Percentiles rank a stretch among this genome's conserved stretches.
Evolutionary conservation across 2,113 vertebrate genomes (phyloP).

Genomic region (Anseranas semipalmata): DNA sequence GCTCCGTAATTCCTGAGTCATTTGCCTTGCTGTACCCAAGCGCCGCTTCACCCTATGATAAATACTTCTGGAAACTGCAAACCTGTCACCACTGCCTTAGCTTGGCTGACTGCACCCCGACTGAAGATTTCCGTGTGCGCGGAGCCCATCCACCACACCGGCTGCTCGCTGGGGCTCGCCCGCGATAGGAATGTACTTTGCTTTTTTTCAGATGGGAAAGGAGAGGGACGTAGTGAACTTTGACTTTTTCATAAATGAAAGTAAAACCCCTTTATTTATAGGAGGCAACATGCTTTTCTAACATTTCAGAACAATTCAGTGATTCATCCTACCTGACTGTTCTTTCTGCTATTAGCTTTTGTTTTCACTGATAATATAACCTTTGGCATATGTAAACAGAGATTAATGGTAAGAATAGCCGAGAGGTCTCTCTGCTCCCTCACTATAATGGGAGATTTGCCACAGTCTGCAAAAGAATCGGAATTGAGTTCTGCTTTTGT

Average conservation of each 20-base stretch:
- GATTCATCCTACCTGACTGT: neutral
- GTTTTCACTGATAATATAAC: neutral
- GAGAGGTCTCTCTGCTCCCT: neutral
- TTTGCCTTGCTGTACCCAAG: neutral
- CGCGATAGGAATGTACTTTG: neutral
- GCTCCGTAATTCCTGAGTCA: neutral
- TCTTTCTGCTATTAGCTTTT: neutral
- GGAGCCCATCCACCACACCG: neutral
- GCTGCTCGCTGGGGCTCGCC: accelerated
- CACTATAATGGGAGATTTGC: neutral
- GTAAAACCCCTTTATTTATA: neutral
- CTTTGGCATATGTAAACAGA: neutral
- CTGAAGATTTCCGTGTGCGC: neutral
- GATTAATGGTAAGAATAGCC: neutral
- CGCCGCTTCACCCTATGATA: neutral
- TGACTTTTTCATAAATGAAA: neutral
- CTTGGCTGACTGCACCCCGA: neutral
- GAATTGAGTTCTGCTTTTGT: neutral
- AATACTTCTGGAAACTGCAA: neutral
- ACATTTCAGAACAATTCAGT: neutral
- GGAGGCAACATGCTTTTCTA: neutral
- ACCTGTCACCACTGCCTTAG: neutral
- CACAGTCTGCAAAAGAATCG: neutral
- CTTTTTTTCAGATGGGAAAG: neutral
- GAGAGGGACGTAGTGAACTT: neutral